These are phyloP conservation scores for Heliconius cydno DNA, from an alignment of 2,888 invertebrate species.

Conservation along the genomic window DNA sequence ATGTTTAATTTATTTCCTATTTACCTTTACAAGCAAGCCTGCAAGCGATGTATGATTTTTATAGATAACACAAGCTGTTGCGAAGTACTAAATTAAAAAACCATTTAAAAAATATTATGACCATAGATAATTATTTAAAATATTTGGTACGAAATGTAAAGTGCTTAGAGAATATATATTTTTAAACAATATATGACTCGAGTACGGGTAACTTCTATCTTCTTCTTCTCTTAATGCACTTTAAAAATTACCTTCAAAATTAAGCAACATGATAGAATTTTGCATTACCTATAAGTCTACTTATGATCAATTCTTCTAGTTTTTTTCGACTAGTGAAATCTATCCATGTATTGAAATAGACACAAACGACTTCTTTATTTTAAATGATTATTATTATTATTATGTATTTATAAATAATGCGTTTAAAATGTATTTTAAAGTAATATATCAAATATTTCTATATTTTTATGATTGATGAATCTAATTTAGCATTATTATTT, in stretches of 20 bases:
- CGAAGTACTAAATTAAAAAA: conserved; percentile 8
- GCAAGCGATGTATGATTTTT: conserved; percentile 10
- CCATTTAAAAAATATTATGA: neutral
- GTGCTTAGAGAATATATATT: too few relatives aligned
- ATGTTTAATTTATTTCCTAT: too few relatives aligned
- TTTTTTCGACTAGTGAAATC: neutral
- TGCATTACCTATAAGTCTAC: neutral
- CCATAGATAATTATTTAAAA: neutral
- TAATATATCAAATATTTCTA: neutral
- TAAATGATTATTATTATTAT: too few relatives aligned
- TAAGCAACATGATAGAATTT: neutral
- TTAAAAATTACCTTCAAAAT: neutral
- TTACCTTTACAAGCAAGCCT: neutral
- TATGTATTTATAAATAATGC: neutral
- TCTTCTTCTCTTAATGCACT: neutral
- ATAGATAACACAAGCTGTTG: neutral
- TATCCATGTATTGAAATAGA: neutral
- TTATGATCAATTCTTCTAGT: neutral
- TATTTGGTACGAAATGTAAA: neutral
- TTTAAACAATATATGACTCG: too few relatives aligned
- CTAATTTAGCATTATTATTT: neutral
- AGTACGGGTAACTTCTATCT: neutral
- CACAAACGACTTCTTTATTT: neutral
- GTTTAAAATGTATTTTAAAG: neutral
- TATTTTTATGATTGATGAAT: neutral